Base-by-base conservation (phyloP, 2,888 invertebrate genomes). In the Drosophila setosimentum region DNA sequence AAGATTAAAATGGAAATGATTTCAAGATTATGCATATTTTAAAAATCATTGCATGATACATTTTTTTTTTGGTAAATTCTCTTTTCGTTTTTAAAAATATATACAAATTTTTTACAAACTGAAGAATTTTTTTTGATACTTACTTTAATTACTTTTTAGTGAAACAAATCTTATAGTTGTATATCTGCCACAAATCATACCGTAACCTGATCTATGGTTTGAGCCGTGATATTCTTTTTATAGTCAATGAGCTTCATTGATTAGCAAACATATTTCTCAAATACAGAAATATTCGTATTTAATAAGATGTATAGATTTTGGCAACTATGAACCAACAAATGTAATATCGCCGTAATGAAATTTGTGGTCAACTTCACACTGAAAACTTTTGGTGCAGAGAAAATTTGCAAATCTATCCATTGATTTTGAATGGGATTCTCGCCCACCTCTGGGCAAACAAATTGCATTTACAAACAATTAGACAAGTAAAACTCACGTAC, bases 391-490 rank as follows among this genome's bases (percentile, higher is more conserved):
- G 13, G 0, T 29, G 24, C 40, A n/a, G 30, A 42, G 40, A 33
- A 11, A 49, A 33, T 64, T 64, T 82, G 63, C 65, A 67, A 77
- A 72, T 76, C 67, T 69, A 81, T 81, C 68, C 78, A 81, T 81
- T 69, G 83, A 81, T 80, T 83, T 72, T 35, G 62, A 68, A 60
- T 66, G 57, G 76, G 53, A 49, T 35, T 53, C 57, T 70, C 60
- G 24, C 49, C 54, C 37, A 53, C 62, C 51, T 67, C 32, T 40
- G 57, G 53, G 32, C 50, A 69, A 49, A 57, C 80, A 83, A 80
- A 83, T 74, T 80, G 81, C 78, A 80, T 81, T 81, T 80, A 70
- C 78, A 83, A 83, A 81, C 81, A 83, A 81, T 81, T 81, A 81
- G 81, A 80, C 78, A 80, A 81, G 83, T 81, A 68, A 77, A 81